phyloP scores from a whole-genome alignment of 2,113 vertebrate species.

The Melanerpes aurifrons region DNA sequence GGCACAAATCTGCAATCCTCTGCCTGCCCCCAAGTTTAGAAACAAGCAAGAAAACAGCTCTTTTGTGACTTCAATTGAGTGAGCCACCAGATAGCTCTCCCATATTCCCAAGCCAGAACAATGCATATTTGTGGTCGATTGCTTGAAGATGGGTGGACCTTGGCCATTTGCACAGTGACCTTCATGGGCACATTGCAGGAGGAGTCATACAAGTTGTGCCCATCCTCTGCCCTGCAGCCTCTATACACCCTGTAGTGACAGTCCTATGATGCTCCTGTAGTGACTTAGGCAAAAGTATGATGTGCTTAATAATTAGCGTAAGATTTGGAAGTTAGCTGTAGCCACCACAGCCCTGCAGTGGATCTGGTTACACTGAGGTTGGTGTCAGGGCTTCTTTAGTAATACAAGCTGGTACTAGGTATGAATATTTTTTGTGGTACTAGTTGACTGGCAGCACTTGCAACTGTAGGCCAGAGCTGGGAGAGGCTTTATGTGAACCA shows the following conservation, averaged over 20 bases:
- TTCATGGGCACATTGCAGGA: neutral
- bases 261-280: neutral
- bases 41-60: neutral
- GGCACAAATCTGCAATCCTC: neutral
- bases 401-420: neutral
- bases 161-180: neutral
- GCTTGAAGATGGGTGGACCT: neutral
- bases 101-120: neutral
- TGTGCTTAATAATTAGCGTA: neutral
- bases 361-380: neutral
- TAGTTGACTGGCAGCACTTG: neutral
- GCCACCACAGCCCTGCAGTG: neutral
- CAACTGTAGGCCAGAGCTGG: neutral
- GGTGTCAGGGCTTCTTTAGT: neutral
- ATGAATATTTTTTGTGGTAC: neutral
- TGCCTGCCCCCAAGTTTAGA: neutral
- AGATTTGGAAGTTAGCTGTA: neutral
- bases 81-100: neutral
- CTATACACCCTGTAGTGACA: accelerated
- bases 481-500: neutral
- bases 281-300: neutral
- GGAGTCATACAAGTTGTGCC: neutral
- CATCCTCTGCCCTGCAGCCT: neutral
- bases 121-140: accelerated
- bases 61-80: neutral